Base-by-base conservation (phyloP, 2,113 vertebrate genomes). In the Oncorhynchus tshawytscha region DNA sequence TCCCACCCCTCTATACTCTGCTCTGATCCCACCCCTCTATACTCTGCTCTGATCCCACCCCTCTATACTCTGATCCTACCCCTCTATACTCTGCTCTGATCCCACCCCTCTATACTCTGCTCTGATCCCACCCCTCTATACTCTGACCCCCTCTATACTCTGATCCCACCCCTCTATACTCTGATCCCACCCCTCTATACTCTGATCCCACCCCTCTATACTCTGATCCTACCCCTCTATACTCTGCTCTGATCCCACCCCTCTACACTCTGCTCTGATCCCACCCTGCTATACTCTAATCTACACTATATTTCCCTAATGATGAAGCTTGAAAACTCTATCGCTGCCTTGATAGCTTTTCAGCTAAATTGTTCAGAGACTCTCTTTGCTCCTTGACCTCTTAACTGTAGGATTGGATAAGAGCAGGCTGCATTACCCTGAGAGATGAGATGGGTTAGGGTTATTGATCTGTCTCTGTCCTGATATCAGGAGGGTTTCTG, bases 401-500 rank as follows among this genome's bases (percentile, higher is more conserved):
- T 83, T 39, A 84, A 87, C 72, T 81, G 86, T 84, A 84, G 74
- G 67, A 83, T 81, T 81, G 74, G 78, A 84, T 88, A 79, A 84
- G 82, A 78, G 68, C 65, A 81, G 84, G 13, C 34, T 39, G 77
- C 80, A 80, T 87, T 78, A 81, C 76, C 75, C 27, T 0, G 70
- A 81, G 78, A 89, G 88, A 84, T 86, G 81, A 83, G 85, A 82
- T 77, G 77, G 85, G 78, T 89, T 83, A 81, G 81, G 31, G 2
- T 59, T 83, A 91, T 88, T 69, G 90, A 91, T 88, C 66, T 5
- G 0, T 39, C 79, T 25, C 81, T 66, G 81, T 85, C 74, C 67
- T 1, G 82, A 84, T 88, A 84, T 88, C 77, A 71, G 76, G 71
- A 71, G 75, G 57, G 81, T 72, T 64, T 29, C 65, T 81, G 74